These are phyloP conservation scores for Drosophila sturtevanti DNA, from an alignment of 1,140 invertebrate species.

Conservation along the genomic window DNA sequence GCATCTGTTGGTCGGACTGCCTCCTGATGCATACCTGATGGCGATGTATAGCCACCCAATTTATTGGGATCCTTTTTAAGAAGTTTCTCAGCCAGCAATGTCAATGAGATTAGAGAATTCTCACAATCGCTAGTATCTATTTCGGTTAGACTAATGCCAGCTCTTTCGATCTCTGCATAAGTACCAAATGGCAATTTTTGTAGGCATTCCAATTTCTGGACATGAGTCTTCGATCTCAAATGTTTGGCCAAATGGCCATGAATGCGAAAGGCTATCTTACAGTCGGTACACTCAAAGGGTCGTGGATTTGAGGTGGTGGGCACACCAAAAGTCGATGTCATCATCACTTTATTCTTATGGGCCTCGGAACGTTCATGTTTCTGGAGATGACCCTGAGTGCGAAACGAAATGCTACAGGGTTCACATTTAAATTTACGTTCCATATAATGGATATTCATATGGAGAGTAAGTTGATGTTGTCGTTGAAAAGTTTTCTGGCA, in stretches of 20 bases:
- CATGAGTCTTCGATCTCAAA: constrained; percentile 97
- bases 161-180: constrained; percentile 96
- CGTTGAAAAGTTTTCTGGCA: constrained; percentile 96
- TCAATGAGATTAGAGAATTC: constrained; percentile 92
- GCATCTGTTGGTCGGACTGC: constrained; percentile 43
- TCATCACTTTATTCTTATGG: constrained; percentile 95
- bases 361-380: constrained; percentile 95
- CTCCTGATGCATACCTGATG: constrained; percentile 64
- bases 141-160: constrained; percentile 94
- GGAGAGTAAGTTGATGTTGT: constrained; percentile 93
- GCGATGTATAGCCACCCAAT: constrained; percentile 71
- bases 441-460: constrained; percentile 98
- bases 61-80: constrained; percentile 91
- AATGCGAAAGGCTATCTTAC: constrained; percentile 97
- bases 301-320: constrained; percentile 94
- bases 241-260: constrained; percentile 98
- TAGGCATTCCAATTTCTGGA: constrained; percentile 96
- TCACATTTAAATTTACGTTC: constrained; percentile 96
- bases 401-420: constrained; percentile 94
- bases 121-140: constrained; percentile 97
- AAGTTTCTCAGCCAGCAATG: constrained; percentile 91
- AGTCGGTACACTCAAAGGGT: constrained; percentile 97
- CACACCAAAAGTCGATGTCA: constrained; percentile 93
- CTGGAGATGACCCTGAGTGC: constrained; percentile 95
- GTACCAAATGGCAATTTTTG: constrained; percentile 97